These are phyloP conservation scores for Sceloporus tristichus DNA, from an alignment of 2,113 vertebrate genomes.

Conservation along the genomic window DNA sequence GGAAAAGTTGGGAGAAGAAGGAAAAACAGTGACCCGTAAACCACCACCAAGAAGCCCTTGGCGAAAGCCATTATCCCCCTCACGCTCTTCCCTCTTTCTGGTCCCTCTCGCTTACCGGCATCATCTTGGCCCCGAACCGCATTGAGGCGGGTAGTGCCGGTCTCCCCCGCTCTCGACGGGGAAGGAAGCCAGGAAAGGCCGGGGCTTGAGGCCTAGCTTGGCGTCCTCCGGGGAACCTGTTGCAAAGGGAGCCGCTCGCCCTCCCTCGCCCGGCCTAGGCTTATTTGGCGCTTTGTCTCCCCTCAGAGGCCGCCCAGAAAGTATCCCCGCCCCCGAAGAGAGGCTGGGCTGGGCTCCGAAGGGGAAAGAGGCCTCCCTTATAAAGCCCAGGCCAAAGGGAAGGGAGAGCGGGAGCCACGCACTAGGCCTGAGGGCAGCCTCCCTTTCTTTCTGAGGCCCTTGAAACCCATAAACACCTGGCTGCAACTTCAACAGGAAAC, in stretches of 20 bases:
- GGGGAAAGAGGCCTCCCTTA: too few relatives aligned
- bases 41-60: too few relatives aligned
- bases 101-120: constrained; percentile 87
- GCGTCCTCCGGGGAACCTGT: constrained; percentile 56
- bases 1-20: too few relatives aligned
- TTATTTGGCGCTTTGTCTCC: too few relatives aligned
- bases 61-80: too few relatives aligned
- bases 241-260: neutral
- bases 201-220: constrained; percentile 24
- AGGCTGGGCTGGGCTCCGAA: neutral
- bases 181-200: constrained; percentile 34
- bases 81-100: too few relatives aligned
- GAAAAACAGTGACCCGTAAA: neutral
- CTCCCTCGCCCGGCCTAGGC: too few relatives aligned
- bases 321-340: constrained; percentile 19
- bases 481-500: too few relatives aligned
- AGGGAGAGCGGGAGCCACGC: neutral
- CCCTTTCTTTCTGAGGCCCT: neutral
- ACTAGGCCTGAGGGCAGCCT: neutral
- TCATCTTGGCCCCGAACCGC: constrained; percentile 94
- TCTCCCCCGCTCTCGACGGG: constrained; percentile 37
- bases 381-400: neutral
- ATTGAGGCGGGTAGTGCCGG: constrained; percentile 76
- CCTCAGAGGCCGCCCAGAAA: constrained; percentile 8
- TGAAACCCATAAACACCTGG: too few relatives aligned